A percentile compares a stretch with the other conserved stretches of the same genome.
Evolutionary conservation across 1,140 invertebrate genomes (phyloP).

Genomic region (Euglossa dilemma): DNA sequence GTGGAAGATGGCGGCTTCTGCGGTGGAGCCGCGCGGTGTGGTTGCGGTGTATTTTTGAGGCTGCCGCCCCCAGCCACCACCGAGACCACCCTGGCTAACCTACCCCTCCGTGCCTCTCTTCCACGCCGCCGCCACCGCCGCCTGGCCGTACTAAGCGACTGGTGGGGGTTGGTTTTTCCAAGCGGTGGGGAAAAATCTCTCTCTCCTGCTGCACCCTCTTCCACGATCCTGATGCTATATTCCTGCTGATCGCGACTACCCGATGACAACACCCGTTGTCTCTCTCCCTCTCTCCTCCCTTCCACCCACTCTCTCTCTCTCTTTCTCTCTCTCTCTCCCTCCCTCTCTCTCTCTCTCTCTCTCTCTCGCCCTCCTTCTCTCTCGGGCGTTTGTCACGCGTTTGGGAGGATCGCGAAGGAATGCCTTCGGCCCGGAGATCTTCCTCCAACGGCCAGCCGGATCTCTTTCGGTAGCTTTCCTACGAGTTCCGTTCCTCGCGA

Average conservation of each 20-base stretch:
- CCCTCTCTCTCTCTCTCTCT: background rate
- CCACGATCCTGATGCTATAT: conserved; percentile 56
- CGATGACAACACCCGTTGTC: conserved; percentile 41
- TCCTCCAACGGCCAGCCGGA: background rate
- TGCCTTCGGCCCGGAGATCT: background rate
- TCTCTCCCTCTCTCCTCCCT: background rate
- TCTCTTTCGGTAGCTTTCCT: background rate
- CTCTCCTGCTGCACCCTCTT: conserved; percentile 55
- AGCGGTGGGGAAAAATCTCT: conserved; percentile 75
- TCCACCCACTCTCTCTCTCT: background rate
- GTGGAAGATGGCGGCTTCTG: conserved; percentile 83
- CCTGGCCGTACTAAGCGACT: conserved; percentile 56
- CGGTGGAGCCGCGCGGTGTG: conserved; percentile 82
- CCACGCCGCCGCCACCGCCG: conserved; percentile 71
- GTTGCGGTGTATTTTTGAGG: conserved; percentile 83
- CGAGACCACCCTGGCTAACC: conserved; percentile 70
- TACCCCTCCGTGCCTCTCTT: conserved; percentile 68
- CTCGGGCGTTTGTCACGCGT: conserved; percentile 11
- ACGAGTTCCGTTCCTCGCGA: background rate
- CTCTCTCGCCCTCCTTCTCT: too few species aligned
- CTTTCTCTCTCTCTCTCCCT: background rate
- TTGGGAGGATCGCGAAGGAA: conserved; percentile 25
- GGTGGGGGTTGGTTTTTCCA: conserved; percentile 72
- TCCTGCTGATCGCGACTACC: conserved; percentile 56
- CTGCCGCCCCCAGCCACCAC: conserved; percentile 80